A percentile compares a stretch with the other conserved stretches of the same genome.
phyloP scores from a whole-genome alignment of 2,888 invertebrate genomes.

The Drosophila subsilvestris region DNA sequence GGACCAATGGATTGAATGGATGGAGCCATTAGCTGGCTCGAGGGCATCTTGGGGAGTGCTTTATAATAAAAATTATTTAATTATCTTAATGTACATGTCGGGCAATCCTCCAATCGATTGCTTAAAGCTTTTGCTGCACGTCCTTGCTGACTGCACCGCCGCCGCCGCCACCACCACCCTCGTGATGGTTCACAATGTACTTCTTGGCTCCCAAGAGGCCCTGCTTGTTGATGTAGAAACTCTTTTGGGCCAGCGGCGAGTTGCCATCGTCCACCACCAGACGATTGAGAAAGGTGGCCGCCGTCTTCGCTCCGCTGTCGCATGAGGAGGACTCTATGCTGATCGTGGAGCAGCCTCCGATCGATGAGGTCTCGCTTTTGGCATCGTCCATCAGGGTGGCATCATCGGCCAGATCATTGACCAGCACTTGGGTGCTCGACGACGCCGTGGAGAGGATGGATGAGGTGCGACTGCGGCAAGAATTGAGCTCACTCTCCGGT shows the following conservation, averaged over 20 bases:
- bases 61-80: not conserved
- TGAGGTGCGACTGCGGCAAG: constrained; percentile 63
- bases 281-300: constrained; percentile 72
- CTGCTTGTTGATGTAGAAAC: constrained; percentile 78
- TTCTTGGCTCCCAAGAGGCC: constrained; percentile 77
- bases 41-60: not conserved
- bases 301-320: constrained; percentile 70
- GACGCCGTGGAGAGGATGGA: constrained; percentile 66
- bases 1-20: not conserved
- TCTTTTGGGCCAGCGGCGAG: constrained; percentile 69
- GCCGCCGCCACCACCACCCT: constrained; percentile 50
- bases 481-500: constrained; percentile 69
- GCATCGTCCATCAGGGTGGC: constrained; percentile 82
- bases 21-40: too few relatives aligned
- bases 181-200: constrained; percentile 75
- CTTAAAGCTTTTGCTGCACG: constrained; percentile 75
- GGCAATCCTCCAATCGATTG: constrained; percentile 25
- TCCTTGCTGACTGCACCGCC: constrained; percentile 44
- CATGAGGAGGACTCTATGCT: constrained; percentile 80
- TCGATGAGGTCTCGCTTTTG: constrained; percentile 81
- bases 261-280: constrained; percentile 66
- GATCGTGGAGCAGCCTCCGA: constrained; percentile 80
- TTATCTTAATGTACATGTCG: constrained; percentile 9
- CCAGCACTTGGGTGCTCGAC: constrained; percentile 66
- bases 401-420: constrained; percentile 78